A percentile compares a stretch with the other conserved stretches of the same genome.
These are phyloP conservation scores for Phragmatobia fuliginosa DNA, from an alignment of 2,888 invertebrate species.

Conservation along the genomic window DNA sequence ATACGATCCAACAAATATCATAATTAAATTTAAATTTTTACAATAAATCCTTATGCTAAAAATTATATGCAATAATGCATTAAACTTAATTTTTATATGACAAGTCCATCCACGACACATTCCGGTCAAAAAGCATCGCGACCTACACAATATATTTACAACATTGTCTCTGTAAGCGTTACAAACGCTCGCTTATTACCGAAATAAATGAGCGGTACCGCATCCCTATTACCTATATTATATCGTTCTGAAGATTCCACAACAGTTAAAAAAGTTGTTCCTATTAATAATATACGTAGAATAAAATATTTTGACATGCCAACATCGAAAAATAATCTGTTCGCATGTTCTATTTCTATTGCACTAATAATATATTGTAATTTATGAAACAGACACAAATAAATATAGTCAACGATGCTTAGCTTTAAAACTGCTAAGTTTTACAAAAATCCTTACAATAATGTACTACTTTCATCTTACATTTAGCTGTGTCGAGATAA, in stretches of 20 bases:
- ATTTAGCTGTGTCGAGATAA: slow-evolving; percentile 68
- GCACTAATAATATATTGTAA: slow-evolving; percentile 45
- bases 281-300: slow-evolving; percentile 32
- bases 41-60: slow-evolving; percentile 76
- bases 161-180: slow-evolving; percentile 55
- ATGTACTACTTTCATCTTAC: slow-evolving; percentile 21
- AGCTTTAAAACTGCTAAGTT: slow-evolving; percentile 20
- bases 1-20: slow-evolving; percentile 80
- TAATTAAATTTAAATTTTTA: slow-evolving; percentile 82
- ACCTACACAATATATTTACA: slow-evolving; percentile 63
- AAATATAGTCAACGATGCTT: slow-evolving; percentile 35
- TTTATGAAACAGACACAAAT: slow-evolving; percentile 49
- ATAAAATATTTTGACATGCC: slow-evolving; percentile 35
- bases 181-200: slow-evolving; percentile 58
- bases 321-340: slow-evolving; percentile 40
- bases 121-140: slow-evolving; percentile 28
- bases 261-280: slow-evolving; percentile 41
- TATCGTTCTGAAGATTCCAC: slow-evolving; percentile 43
- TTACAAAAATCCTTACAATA: slow-evolving; percentile 29
- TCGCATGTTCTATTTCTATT: slow-evolving; percentile 41
- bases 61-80: slow-evolving; percentile 63
- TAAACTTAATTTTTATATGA: slow-evolving; percentile 58
- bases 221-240: slow-evolving; percentile 35
- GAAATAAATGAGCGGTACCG: slow-evolving; percentile 52
- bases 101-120: slow-evolving; percentile 48